Base-by-base conservation (phyloP, 2,113 vertebrate species). In the Vanacampus margaritifer region DNA sequence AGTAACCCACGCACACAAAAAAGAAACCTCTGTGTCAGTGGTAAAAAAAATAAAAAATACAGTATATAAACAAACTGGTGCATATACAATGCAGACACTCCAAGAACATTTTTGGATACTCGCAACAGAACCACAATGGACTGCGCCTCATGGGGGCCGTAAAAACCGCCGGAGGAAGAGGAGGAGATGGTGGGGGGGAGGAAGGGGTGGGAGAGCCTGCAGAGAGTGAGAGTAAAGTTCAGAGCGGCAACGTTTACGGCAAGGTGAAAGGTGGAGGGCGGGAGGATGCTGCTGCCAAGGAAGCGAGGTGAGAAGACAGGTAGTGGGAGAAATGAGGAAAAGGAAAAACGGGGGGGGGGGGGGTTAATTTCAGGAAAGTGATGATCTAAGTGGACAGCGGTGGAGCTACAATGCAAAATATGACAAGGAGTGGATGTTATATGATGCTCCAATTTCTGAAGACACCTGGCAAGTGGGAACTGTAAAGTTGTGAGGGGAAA, bases 121-220 rank as follows among this genome's bases (percentile, higher is more conserved):
- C 62, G 71, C 45, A 76, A 70, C 79, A 56, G 69, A 84, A 80
- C 87, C 87, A 89, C 89, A 92, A 92, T 91, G 84, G 81, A 63
- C 65, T n/a, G 50, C 73, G 48, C 65, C 89, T 90, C 89, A 36
- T 71, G 90, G 87, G 90, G 79, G 84, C 71, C 64, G 86, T 90
- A 86, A 91, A 91, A 82, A 58, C 28, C 73, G 64, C 80, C 68
- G 80, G 64, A 79, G 81, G 84, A 86, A 90, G 76, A 88, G 83
- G 80, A 76, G 81, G 80, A 80, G 79, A 61, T 72, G 70, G 71
- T 74, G 71, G 74, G 69, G 78, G 76, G 75, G 76, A 77, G 78
- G 67, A 72, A 80, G 66, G 74, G 51, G 71, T 67, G 67, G 77
- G 64, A 79, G 54, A 57, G 32, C 54, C 54, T 32, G 54, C 16